These are phyloP conservation scores for Melanogrammus aeglefinus DNA, from an alignment of 2,797 vertebrate genomes.

Conservation along the genomic window DNA sequence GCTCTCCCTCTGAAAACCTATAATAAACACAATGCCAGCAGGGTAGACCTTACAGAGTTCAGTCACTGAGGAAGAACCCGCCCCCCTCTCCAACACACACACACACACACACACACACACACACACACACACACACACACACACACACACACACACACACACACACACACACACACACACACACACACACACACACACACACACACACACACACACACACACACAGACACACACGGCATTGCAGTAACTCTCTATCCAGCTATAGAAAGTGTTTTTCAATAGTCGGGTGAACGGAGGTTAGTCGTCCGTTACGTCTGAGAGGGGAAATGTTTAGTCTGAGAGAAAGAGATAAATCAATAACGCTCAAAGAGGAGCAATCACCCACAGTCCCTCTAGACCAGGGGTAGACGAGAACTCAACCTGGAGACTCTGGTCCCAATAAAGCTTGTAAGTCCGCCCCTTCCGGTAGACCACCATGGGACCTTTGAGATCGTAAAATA, in stretches of 20 bases:
- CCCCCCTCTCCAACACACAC: too few relatives aligned
- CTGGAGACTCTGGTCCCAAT: conserved; percentile 31
- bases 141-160: conserved; percentile 11
- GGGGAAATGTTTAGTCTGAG: conserved; percentile 24
- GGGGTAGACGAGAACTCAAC: conserved; percentile 43
- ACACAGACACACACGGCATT: conserved; percentile 8
- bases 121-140: conserved; percentile 21
- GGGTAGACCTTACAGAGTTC: neutral
- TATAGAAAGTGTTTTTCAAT: conserved; percentile 35
- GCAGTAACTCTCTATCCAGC: conserved; percentile 15
- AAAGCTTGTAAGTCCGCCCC: too few relatives aligned
- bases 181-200: conserved; percentile 21
- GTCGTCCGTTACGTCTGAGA: conserved; percentile 49
- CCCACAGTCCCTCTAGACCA: conserved; percentile 35
- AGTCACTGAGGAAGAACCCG: neutral
- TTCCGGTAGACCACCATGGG: too few relatives aligned
- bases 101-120: neutral
- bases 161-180: neutral
- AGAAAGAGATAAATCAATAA: conserved; percentile 51
- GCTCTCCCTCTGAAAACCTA: neutral
- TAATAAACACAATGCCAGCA: neutral
- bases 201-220: conserved; percentile 6
- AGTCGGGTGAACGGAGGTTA: conserved; percentile 33
- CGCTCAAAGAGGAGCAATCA: conserved; percentile 53
- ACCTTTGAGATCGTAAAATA: too few relatives aligned